phyloP scores from a whole-genome alignment of 2,888 invertebrate species.

The Neuroscelio doddi region DNA sequence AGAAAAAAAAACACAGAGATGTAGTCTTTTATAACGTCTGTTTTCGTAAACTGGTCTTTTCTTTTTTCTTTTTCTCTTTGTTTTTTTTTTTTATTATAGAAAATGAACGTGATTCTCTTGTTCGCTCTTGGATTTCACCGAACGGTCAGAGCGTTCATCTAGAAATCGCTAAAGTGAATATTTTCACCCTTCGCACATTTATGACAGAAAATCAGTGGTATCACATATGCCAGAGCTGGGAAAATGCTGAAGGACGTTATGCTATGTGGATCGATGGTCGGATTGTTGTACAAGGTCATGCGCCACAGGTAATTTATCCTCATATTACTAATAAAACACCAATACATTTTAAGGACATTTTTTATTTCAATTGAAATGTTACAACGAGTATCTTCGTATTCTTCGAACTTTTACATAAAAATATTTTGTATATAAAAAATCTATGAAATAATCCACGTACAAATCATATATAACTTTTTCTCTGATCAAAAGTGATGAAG shows the following conservation, averaged over 20 bases:
- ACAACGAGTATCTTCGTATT: too few species aligned
- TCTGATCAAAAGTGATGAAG: too few species aligned
- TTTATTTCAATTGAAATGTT: too few species aligned
- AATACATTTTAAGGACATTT: too few species aligned
- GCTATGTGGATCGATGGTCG: slow-evolving; percentile 77
- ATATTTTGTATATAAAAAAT: too few species aligned
- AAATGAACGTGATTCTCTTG: slow-evolving; percentile 73
- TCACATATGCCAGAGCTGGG: slow-evolving; percentile 80
- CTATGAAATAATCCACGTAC: too few species aligned
- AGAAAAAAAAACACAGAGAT: not conserved
- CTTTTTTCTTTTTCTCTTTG: not conserved
- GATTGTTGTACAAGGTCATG: slow-evolving; percentile 70
- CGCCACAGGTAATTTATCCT: slow-evolving; percentile 58
- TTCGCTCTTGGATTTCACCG: slow-evolving; percentile 77
- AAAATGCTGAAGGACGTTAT: slow-evolving; percentile 77
- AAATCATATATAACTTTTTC: too few species aligned
- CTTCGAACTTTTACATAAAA: too few species aligned
- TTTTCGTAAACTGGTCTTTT: too few species aligned
- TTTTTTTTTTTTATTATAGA: slow-evolving; percentile 70
- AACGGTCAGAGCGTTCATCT: slow-evolving; percentile 75
- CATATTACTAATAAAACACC: too few species aligned
- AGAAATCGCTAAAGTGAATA: slow-evolving; percentile 74
- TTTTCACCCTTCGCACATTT: slow-evolving; percentile 66
- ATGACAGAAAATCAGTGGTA: slow-evolving; percentile 75
- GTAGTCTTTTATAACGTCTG: not conserved